Evolutionary conservation across 2,113 vertebrate species (phyloP), one percentile per base, ranked within the genome.

Genomic region (Dicentrarchus labrax): DNA sequence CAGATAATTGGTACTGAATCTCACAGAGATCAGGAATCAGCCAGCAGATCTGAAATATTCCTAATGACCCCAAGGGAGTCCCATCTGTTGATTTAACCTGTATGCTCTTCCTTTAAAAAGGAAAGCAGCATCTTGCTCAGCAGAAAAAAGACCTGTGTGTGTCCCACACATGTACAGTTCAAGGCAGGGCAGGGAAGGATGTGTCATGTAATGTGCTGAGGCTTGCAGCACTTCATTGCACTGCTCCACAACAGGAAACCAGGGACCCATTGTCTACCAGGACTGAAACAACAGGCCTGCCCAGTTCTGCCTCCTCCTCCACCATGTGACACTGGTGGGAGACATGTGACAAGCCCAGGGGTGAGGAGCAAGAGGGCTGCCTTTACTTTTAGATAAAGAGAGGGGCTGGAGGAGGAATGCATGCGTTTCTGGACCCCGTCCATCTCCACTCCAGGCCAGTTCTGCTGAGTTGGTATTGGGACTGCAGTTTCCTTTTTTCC

Each of bases 111-210:
- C 92, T 92, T 94, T 48, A 66, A 86, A 82, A 86, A 82, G 78
- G 93, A 96, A 96, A 93, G 68, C 45, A 83, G 78, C 94, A 84
- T 95, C 95, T 95, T 92, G 89, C 91, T 95, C 94, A 96, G 95
- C 96, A 94, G 91, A 92, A 94, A 95, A 92, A 94, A 86, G 48
- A 51, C 80, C 11, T 16, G 57, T 54, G 45, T 54, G 51, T 85
- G 47, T 79, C 59, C 74, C 5, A 10, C 36, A 76, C 76, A 86
- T 88, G 78, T 79, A 64, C 80, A 89, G 91, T 93, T 94, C 90
- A 94, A 96, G 95, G 96, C 96, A 97, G 94, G 91, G 86, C 87
- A 92, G 96, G 95, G 96, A 97, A 98, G 96, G 95, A 95, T 94
- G 83, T 89, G 69, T 82, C 50, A 57, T 90, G 84, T 4, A 95